A percentile compares a stretch with the other conserved stretches of the same genome.
These are phyloP conservation scores for Leptonema lineaticorne DNA, from an alignment of 1,140 invertebrate species.

Conservation along the genomic window DNA sequence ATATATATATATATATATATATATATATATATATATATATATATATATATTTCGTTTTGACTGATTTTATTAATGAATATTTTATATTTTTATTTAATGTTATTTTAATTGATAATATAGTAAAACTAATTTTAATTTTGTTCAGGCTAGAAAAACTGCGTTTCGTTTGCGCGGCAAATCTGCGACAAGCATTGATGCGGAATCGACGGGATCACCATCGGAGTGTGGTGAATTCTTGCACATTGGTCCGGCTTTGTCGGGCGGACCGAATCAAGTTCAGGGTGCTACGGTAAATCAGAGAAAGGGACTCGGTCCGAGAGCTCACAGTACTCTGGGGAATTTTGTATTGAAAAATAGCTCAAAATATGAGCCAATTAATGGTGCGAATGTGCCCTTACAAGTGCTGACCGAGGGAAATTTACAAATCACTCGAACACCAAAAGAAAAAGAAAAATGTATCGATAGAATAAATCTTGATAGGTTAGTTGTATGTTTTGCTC, in stretches of 20 bases:
- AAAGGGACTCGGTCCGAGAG: constrained; percentile 46
- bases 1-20: too few relatives aligned
- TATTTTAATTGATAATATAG: too few relatives aligned
- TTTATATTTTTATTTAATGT: too few relatives aligned
- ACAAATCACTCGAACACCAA: constrained; percentile 2
- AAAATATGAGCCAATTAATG: not conserved
- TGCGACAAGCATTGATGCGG: constrained; percentile 52
- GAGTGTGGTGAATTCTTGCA: constrained; percentile 53
- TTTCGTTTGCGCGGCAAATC: constrained; percentile 53
- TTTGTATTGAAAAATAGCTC: constrained; percentile 12
- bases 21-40: too few relatives aligned
- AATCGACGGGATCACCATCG: constrained; percentile 44
- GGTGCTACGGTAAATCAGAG: not conserved
- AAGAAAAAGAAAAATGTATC: constrained; percentile 25
- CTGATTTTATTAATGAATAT: too few relatives aligned
- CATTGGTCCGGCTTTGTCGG: constrained; percentile 52
- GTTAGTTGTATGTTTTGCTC: constrained; percentile 20
- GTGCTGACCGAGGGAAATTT: constrained; percentile 5
- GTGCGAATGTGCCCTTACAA: not conserved
- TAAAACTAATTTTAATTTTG: too few relatives aligned
- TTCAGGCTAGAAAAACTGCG: constrained; percentile 50
- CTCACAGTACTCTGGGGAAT: constrained; percentile 41
- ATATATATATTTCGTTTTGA: too few relatives aligned
- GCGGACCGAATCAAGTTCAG: constrained; percentile 29
- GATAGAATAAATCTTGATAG: constrained; percentile 39